Conservation (phyloP, 2,888 invertebrate genomes). For the Agelastica alni region DNA sequence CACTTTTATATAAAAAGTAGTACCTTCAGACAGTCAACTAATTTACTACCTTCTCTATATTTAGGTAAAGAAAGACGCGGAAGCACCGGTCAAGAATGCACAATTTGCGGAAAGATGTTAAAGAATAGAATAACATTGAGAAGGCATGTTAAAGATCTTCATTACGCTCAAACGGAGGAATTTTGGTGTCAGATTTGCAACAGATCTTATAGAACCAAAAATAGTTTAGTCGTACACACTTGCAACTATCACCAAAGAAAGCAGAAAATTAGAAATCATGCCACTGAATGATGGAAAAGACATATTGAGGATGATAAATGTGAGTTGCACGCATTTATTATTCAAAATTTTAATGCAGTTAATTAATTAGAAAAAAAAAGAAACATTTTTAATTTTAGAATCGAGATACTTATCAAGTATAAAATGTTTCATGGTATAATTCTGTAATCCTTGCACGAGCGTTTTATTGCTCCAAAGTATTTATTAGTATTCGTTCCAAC, state of each 20-base stretch:
- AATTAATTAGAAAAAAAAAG: too few relatives aligned
- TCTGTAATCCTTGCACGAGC: too few relatives aligned
- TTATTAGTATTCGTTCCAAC: too few relatives aligned
- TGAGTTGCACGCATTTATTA: slow-evolving; percentile 17
- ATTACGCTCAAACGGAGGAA: slow-evolving; percentile 46
- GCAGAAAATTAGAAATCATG: slow-evolving; percentile 34
- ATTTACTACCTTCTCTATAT: slow-evolving; percentile 42
- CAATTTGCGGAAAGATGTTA: slow-evolving; percentile 48
- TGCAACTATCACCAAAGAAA: slow-evolving; percentile 49
- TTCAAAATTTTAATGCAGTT: too few relatives aligned
- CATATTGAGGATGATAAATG: slow-evolving; percentile 9
- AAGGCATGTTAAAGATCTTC: slow-evolving; percentile 49
- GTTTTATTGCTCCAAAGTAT: too few relatives aligned
- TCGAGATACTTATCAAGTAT: too few relatives aligned
- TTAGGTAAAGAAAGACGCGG: slow-evolving; percentile 34
- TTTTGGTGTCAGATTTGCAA: slow-evolving; percentile 49
- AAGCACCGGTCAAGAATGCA: slow-evolving; percentile 43
- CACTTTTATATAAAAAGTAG: slow-evolving; percentile 24
- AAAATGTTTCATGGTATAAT: too few relatives aligned
- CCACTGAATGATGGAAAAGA: too few relatives aligned
- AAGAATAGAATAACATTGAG: slow-evolving; percentile 48
- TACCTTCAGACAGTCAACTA: slow-evolving; percentile 38
- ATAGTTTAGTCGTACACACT: slow-evolving; percentile 50
- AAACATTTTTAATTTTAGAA: too few relatives aligned
- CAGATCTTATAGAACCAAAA: slow-evolving; percentile 49